Evolutionary conservation across 2,888 invertebrate genomes (phyloP).

Genomic region (Drosophila phalerata): DNA sequence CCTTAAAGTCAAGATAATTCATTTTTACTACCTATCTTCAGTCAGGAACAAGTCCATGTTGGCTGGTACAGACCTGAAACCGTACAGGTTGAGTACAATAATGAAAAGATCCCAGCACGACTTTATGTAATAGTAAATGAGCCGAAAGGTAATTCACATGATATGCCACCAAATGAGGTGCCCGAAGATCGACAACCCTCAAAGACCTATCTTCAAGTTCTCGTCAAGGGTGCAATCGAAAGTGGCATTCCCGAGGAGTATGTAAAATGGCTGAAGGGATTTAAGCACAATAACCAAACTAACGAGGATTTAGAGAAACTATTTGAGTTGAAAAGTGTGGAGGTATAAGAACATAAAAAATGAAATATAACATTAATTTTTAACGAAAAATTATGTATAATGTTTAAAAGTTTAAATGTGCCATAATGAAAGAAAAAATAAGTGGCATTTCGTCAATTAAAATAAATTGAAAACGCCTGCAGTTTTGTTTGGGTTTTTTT

Average conservation of each 20-base stretch:
- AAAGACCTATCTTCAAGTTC: constrained; percentile 88
- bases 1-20: not conserved
- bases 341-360: too few relatives aligned
- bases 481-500: too few relatives aligned
- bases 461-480: too few relatives aligned
- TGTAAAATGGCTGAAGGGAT: constrained; percentile 88
- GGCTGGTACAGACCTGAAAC: constrained; percentile 89
- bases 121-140: constrained; percentile 90
- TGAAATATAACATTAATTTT: too few relatives aligned
- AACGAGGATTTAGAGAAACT: constrained; percentile 85
- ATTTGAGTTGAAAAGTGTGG: constrained; percentile 80
- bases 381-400: too few relatives aligned
- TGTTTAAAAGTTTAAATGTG: too few relatives aligned
- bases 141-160: constrained; percentile 85
- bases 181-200: constrained; percentile 91
- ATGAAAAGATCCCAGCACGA: constrained; percentile 87
- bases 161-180: constrained; percentile 83
- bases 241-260: constrained; percentile 90
- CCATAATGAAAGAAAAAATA: too few relatives aligned
- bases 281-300: constrained; percentile 91
- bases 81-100: constrained; percentile 87
- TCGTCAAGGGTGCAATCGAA: constrained; percentile 83
- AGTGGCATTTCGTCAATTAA: too few relatives aligned
- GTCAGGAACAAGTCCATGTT: constrained; percentile 78
- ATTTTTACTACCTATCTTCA: constrained; percentile 25